Evolutionary conservation across 30 jellyfish, hydroid and myxozoan species (phyloP), one percentile per base, ranked within the genome.

Genomic region (Aurelia sp.): DNA sequence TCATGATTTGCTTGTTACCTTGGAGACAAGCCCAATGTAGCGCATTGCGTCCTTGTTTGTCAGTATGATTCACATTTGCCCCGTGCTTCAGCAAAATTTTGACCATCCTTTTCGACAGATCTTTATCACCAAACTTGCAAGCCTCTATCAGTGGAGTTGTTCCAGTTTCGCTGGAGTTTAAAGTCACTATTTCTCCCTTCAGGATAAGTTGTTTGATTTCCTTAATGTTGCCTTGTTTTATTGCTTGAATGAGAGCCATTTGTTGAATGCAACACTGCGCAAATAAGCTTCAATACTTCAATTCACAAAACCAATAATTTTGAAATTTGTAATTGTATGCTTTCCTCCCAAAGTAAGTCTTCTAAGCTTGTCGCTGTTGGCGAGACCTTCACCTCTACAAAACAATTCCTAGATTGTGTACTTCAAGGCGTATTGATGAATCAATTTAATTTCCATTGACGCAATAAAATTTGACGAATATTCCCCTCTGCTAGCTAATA

Each of bases 101-200:
- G 6, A 83, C 57, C 92, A 83, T 83, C 62, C 74, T 71, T 16
- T 62, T 83, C 50, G 92, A 86, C 13, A 72, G 37, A 11, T 83
- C 92, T 50, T 83, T 73, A 80, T 83, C 66, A 27, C 69, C 81
- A 47, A 83, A 72, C 33, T 83, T 83, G 64, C 92, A 83, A 12
- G 92, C 92, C 35, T 83, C 92, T 57, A 83, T 83, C 80, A 83
- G 57, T 2, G 92, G 86, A 13, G 92, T 83, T 33, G 92, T 83
- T 13, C 92, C 92, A 66, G 57, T 44, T 9, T 55, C 92, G 50
- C 40, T 62, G 4, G 81, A 11, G 63, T 76, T 83, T 0, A 83
- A 17, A 23, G 86, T 33, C 12, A 83, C 8, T 6, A 76, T 71
- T 27, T 76, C 92, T 9, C 92, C 92, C 11, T 44, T 72, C 7